Percentiles rank a stretch among this genome's conserved stretches.
phyloP scores from a whole-genome alignment of 2,888 invertebrate genomes.

The Drosophila multiciliata region DNA sequence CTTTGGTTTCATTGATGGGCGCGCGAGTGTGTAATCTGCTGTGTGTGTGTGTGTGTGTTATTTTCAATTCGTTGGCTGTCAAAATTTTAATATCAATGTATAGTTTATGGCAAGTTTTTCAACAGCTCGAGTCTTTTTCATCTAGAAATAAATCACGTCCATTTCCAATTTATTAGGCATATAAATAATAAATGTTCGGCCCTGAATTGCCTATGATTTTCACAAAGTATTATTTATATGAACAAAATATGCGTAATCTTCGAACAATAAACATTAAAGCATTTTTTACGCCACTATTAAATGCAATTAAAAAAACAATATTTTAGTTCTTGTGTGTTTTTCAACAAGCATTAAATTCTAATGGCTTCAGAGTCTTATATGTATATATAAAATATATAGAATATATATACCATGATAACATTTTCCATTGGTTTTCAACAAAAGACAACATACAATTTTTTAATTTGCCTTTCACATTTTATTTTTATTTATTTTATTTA shows the following conservation, averaged over 20 bases:
- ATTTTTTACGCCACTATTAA: constrained; percentile 36
- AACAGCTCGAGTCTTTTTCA: constrained; percentile 9
- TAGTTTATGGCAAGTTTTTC: constrained; percentile 51
- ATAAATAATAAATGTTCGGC: constrained; percentile 40
- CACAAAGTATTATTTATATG: constrained; percentile 26
- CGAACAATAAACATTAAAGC: constrained; percentile 24
- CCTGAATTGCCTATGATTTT: constrained; percentile 2
- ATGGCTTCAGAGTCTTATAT: constrained; percentile 11
- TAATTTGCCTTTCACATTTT: neutral
- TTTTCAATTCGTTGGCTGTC: constrained; percentile 58
- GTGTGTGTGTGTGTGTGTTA: constrained; percentile 4
- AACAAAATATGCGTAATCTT: constrained; percentile 5
- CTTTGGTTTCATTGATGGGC: constrained; percentile 3
- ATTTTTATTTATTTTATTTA: neutral
- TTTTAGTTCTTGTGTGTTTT: constrained; percentile 17
- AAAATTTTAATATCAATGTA: constrained; percentile 40
- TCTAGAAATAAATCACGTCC: constrained; percentile 44
- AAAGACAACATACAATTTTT: neutral
- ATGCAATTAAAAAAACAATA: constrained; percentile 46
- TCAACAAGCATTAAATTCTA: constrained; percentile 25
- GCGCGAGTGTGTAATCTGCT: neutral
- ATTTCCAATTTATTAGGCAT: constrained; percentile 52
- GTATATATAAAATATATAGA: constrained; percentile 3
- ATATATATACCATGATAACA: neutral
- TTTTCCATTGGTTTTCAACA: neutral